Conservation (phyloP, 2,888 invertebrate genomes). For the Ligdia adustata region DNA sequence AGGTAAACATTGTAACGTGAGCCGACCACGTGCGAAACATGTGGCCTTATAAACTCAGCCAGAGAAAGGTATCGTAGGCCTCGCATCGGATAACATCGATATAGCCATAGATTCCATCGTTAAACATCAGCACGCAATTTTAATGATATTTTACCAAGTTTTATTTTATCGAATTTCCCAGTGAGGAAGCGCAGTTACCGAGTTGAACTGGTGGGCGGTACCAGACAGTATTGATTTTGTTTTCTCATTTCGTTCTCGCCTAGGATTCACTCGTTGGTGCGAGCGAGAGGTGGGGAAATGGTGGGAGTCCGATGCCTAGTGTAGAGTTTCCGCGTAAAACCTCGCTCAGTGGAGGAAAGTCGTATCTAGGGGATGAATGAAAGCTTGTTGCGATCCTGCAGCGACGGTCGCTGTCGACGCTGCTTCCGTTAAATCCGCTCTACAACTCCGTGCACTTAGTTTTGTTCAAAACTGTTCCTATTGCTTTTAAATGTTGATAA, state of each 20-base stretch:
- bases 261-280: constrained; percentile 47
- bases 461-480: constrained; percentile 66
- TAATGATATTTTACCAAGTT: constrained; percentile 78
- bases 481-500: constrained; percentile 43
- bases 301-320: constrained; percentile 70
- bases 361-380: constrained; percentile 80
- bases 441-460: constrained; percentile 77
- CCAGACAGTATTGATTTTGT: constrained; percentile 83
- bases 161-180: constrained; percentile 82
- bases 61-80: constrained; percentile 12
- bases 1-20: constrained; percentile 83
- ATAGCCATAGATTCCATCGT: constrained; percentile 37
- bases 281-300: constrained; percentile 59
- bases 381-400: constrained; percentile 82
- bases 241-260: constrained; percentile 64
- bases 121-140: constrained; percentile 62
- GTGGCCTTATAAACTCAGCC: constrained; percentile 46
- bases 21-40: constrained; percentile 75
- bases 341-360: constrained; percentile 54
- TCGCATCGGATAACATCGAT: constrained; percentile 29
- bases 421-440: constrained; percentile 82
- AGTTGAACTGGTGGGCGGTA: constrained; percentile 77
- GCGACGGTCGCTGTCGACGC: constrained; percentile 81
- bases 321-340: constrained; percentile 79
- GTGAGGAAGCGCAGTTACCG: constrained; percentile 80